phyloP scores from a whole-genome alignment of 2,113 vertebrate genomes.

The Nanorana parkeri region DNA sequence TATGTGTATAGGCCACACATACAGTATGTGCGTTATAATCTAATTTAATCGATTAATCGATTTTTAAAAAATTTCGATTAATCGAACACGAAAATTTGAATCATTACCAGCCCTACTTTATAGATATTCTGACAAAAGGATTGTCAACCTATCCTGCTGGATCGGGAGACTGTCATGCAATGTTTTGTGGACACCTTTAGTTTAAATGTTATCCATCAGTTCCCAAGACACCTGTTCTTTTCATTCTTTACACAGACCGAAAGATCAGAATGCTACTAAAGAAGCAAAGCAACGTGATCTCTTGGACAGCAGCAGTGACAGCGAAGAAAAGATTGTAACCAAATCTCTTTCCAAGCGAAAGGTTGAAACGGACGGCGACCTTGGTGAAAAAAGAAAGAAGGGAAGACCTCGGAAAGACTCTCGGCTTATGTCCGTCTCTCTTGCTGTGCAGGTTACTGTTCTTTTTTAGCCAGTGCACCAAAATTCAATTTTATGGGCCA shows the following conservation, averaged over 20 bases:
- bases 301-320: conserved; percentile 92
- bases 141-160: too few species aligned
- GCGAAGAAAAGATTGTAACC: conserved; percentile 87
- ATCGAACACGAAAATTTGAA: too few species aligned
- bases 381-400: conserved; percentile 95
- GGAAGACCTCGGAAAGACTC: conserved; percentile 92
- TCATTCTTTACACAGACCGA: conserved; percentile 70
- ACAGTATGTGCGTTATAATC: too few species aligned
- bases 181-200: too few species aligned
- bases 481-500: neutral
- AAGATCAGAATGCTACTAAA: conserved; percentile 81
- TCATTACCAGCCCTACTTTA: too few species aligned
- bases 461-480: neutral
- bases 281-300: conserved; percentile 82
- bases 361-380: conserved; percentile 84
- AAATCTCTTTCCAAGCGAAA: conserved; percentile 89
- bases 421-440: conserved; percentile 79
- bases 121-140: too few species aligned
- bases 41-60: too few species aligned
- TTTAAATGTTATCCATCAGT: too few species aligned
- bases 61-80: too few species aligned
- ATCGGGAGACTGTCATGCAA: too few species aligned
- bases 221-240: neutral
- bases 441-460: conserved; percentile 82
- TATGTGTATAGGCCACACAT: too few species aligned